Percentiles rank a stretch among this genome's conserved stretches.
These are phyloP conservation scores for Synergus umbraculus DNA, from an alignment of 2,888 invertebrate genomes.

Conservation along the genomic window DNA sequence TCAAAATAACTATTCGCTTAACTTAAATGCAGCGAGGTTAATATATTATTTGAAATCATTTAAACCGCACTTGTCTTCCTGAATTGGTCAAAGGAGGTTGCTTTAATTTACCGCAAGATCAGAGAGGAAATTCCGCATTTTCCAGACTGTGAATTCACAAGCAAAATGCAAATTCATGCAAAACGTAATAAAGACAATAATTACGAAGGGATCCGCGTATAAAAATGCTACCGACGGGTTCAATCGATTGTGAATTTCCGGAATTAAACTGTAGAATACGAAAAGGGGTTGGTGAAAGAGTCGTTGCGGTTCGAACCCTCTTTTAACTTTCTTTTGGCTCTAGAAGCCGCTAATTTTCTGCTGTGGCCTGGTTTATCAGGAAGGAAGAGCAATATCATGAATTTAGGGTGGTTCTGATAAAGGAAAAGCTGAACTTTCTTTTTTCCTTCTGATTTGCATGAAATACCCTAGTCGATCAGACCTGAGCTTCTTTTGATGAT, in stretches of 20 bases:
- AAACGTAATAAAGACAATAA: conserved; percentile 43
- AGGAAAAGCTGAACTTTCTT: conserved; percentile 63
- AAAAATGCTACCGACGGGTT: conserved; percentile 12
- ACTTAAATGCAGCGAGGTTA: neutral
- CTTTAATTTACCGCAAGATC: conserved; percentile 18
- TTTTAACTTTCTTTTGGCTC: conserved; percentile 67
- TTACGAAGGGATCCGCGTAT: neutral
- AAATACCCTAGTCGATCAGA: conserved; percentile 50
- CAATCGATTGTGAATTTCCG: conserved; percentile 36
- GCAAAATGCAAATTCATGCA: conserved; percentile 45
- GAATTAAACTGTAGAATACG: conserved; percentile 3
- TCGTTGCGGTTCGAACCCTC: conserved; percentile 52
- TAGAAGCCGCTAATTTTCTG: conserved; percentile 67
- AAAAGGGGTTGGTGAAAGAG: conserved; percentile 29
- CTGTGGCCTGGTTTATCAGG: conserved; percentile 67
- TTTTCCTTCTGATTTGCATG: conserved; percentile 67
- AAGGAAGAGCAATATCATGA: conserved; percentile 60
- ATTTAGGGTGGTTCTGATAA: conserved; percentile 45
- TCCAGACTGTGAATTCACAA: neutral
- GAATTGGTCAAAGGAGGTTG: neutral
- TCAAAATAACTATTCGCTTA: neutral
- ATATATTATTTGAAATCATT: neutral
- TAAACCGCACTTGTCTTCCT: neutral
- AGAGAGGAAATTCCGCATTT: conserved; percentile 1
- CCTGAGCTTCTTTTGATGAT: conserved; percentile 3